A percentile compares a stretch with the other conserved stretches of the same genome.
Conservation (phyloP, 30 jellyfish, hydroid and myxozoan genomes). For the Chrysaora quinquecirrha region DNA sequence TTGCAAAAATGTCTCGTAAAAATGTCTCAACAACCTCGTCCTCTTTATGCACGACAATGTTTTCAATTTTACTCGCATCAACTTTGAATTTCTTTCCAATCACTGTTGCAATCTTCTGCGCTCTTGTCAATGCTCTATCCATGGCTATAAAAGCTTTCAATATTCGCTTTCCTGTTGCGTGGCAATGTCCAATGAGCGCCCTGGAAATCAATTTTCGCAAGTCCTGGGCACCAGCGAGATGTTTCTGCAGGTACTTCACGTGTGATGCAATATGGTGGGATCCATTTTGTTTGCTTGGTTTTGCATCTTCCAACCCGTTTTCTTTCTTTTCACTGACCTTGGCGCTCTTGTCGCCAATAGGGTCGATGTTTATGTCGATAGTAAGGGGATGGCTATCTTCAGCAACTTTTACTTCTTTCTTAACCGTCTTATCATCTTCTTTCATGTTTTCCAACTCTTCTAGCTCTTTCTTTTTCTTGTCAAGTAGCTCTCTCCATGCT, state of each 20-base stretch:
- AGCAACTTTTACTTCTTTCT: slow-evolving; percentile 15
- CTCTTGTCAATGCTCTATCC: slow-evolving; percentile 97
- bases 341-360: slow-evolving; percentile 39
- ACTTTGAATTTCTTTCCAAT: slow-evolving; percentile 95
- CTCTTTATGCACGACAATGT: slow-evolving; percentile 87
- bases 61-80: slow-evolving; percentile 77
- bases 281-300: background rate
- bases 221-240: slow-evolving; percentile 85
- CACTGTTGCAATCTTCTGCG: slow-evolving; percentile 96
- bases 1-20: slow-evolving; percentile 89
- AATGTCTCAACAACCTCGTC: slow-evolving; percentile 98
- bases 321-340: background rate
- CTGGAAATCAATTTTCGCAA: slow-evolving; percentile 90
- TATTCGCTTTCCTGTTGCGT: slow-evolving; percentile 95
- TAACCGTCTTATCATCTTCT: slow-evolving; percentile 13
- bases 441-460: slow-evolving; percentile 54
- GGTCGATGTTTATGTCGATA: slow-evolving; percentile 82
- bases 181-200: slow-evolving; percentile 95
- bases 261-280: slow-evolving; percentile 63
- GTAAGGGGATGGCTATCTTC: slow-evolving; percentile 75
- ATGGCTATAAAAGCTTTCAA: slow-evolving; percentile 95
- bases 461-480: slow-evolving; percentile 80
- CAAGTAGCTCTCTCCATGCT: slow-evolving; percentile 94
- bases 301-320: slow-evolving; percentile 1
- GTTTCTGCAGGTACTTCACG: slow-evolving; percentile 81